These are phyloP conservation scores for Drosophila limbata DNA, from an alignment of 2,888 invertebrate genomes.

Conservation along the genomic window DNA sequence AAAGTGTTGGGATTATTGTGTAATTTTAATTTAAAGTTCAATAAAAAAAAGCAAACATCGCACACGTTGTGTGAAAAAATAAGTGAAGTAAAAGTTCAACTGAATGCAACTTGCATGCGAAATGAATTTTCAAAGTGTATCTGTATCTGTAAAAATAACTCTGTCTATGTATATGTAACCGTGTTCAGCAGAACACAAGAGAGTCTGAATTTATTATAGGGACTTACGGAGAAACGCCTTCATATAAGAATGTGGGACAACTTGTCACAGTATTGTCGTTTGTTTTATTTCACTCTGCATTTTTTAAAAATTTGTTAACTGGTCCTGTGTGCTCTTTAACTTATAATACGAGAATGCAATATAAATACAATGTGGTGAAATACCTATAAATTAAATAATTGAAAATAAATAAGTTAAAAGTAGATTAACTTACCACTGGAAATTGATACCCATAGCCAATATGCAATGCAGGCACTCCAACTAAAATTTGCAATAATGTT, in stretches of 20 bases:
- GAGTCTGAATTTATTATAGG: not conserved
- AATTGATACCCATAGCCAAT: constrained; percentile 9
- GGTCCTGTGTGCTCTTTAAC: not conserved
- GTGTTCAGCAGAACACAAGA: not conserved
- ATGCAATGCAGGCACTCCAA: not conserved
- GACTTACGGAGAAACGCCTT: not conserved
- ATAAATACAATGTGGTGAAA: constrained; percentile 7
- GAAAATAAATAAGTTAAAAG: not conserved
- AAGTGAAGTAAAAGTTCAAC: constrained; percentile 36
- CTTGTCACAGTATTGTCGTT: not conserved
- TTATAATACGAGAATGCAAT: constrained; percentile 11
- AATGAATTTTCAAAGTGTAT: constrained; percentile 41
- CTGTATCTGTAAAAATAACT: not conserved
- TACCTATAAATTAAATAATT: not conserved
- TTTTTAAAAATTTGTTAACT: too few relatives aligned
- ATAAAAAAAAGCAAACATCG: not conserved
- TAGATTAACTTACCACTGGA: not conserved
- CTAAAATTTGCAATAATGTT: constrained; percentile 10
- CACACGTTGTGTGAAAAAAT: constrained; percentile 3
- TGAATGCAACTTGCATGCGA: constrained; percentile 54
- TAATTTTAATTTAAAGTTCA: not conserved
- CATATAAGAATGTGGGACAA: not conserved
- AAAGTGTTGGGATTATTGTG: not conserved
- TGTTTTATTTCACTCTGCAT: not conserved
- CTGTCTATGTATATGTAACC: not conserved